Evolutionary conservation across 1,140 invertebrate genomes (phyloP), one percentile per base, ranked within the genome.

Genomic region (Bombyx mandarina): DNA sequence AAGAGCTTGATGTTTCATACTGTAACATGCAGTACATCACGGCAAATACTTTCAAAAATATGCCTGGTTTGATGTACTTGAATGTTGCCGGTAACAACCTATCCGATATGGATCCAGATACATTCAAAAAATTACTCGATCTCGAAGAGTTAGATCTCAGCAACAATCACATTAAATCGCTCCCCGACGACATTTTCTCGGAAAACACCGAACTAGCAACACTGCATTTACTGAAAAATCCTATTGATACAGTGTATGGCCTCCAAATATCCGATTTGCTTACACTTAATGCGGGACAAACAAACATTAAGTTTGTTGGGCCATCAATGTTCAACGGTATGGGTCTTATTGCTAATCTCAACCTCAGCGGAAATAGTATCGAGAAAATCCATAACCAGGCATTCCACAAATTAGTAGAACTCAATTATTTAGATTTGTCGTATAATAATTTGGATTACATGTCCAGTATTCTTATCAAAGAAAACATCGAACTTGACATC

Each of bases 81-180:
- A 92, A 91, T 65, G 72, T 94, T 46, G 90, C 89, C 7, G 88
- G 90, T 12, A 94, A 94, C 60, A 87, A 89, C 12, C 69, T 94
- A 9, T 88, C 86, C n/a, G 88, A 88, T 43, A 82, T 94, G 56
- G 91, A 93, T 35, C 85, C 84, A 43, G 83, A 86, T 44, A 86
- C 90, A 0, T 93, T 93, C 68, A 88, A 89, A 42, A 82, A 87
- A 3, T 73, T 93, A 4, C 70, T 89, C 5, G 88, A 89, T 18
- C 86, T 94, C 9, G 89, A 91, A 69, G 93, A 94, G 68, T 69
- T 94, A 22, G 91, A 94, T 64, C 73, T 94, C 1, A 92, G 92
- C 2, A 89, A 91, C 51, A 94, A 93, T 63, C 73, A 82, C 0
- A 79, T 94, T 1, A 88, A 79, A 52, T 87, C 88, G 2, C 75